Conservation (phyloP, 2,113 vertebrate species). For the Pao palembangensis region DNA sequence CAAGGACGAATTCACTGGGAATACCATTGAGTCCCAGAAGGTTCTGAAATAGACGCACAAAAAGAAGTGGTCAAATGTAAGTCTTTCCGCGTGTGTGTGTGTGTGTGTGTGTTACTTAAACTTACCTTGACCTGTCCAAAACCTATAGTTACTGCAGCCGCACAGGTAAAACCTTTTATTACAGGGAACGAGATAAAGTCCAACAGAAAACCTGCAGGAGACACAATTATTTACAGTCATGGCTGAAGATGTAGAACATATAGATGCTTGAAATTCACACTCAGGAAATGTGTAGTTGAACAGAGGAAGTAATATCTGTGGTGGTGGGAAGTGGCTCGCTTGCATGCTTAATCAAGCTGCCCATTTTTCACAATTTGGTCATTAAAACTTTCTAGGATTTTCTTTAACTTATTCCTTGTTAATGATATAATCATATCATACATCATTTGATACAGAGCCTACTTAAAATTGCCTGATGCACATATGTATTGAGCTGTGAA, state of each 20-base stretch:
- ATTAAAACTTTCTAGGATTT: neutral
- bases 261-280: neutral
- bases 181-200: conserved; percentile 94
- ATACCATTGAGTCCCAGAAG: conserved; percentile 84
- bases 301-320: conserved; percentile 13
- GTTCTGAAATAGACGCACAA: conserved; percentile 74
- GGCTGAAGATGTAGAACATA: neutral
- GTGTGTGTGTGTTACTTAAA: neutral
- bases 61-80: too few species aligned
- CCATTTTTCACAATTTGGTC: neutral
- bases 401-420: too few species aligned
- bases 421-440: too few species aligned
- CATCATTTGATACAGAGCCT: too few species aligned
- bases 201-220: conserved; percentile 84
- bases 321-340: conserved; percentile 5
- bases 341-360: conserved; percentile 1
- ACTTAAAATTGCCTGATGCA: too few species aligned
- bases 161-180: conserved; percentile 92
- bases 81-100: neutral
- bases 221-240: neutral
- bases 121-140: conserved; percentile 93
- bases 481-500: neutral
- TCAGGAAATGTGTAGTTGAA: conserved; percentile 3
- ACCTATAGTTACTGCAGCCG: conserved; percentile 89
- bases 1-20: conserved; percentile 85